phyloP scores from a whole-genome alignment of 2,113 vertebrate species.

The Mustela lutreola region DNA sequence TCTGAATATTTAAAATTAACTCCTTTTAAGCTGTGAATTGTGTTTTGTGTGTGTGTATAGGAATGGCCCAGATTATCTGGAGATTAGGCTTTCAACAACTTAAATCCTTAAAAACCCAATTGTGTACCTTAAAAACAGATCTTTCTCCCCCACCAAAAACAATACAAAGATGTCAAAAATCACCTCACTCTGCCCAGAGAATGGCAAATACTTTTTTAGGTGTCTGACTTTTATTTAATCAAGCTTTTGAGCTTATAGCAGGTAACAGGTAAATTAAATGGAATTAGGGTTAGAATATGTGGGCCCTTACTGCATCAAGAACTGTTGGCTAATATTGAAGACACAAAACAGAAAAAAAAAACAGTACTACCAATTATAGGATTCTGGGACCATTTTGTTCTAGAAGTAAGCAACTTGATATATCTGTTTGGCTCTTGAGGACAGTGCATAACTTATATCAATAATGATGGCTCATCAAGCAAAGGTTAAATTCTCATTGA shows the following conservation, averaged over 20 bases:
- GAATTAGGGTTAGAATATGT: not conserved
- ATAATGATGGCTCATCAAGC: constrained; percentile 21
- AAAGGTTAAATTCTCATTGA: constrained; percentile 38
- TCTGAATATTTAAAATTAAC: constrained; percentile 60
- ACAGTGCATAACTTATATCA: not conserved
- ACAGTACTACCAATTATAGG: not conserved
- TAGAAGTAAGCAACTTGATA: not conserved
- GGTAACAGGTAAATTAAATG: not conserved
- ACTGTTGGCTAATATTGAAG: not conserved
- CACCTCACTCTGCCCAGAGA: not conserved
- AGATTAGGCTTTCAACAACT: not conserved
- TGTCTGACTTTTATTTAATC: constrained; percentile 35
- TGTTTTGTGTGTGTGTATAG: not conserved
- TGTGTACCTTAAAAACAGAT: not conserved
- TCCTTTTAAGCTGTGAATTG: constrained; percentile 30
- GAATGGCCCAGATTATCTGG: not conserved
- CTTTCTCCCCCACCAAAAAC: not conserved
- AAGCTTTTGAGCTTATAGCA: not conserved
- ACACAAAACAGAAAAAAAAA: not conserved
- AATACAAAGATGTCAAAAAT: constrained; percentile 37
- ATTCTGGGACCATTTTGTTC: not conserved
- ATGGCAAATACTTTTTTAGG: not conserved
- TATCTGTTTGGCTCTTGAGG: not conserved
- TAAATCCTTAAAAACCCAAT: not conserved
- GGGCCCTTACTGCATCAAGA: not conserved